A percentile compares a stretch with the other conserved stretches of the same genome.
These are phyloP conservation scores for Xenotilapia leptura DNA, from an alignment of 2,113 vertebrate genomes.

Conservation along the genomic window DNA sequence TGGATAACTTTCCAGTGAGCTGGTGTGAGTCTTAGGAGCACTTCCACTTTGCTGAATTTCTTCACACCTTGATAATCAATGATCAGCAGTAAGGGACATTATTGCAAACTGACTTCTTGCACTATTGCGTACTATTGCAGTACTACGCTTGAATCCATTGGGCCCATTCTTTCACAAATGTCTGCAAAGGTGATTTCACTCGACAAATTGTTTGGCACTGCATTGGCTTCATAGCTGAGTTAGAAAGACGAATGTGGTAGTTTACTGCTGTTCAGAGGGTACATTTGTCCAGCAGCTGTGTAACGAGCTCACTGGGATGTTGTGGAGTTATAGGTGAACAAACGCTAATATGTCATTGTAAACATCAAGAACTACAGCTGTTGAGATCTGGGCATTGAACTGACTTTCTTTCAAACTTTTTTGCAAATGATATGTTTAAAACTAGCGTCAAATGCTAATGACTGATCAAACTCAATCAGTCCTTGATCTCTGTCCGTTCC, in stretches of 20 bases:
- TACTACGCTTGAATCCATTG: not conserved
- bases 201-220: not conserved
- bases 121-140: not conserved
- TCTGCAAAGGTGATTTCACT: not conserved
- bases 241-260: not conserved
- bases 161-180: not conserved
- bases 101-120: not conserved
- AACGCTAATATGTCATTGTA: not conserved
- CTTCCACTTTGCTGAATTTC: not conserved
- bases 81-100: not conserved
- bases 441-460: not conserved
- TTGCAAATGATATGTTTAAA: not conserved
- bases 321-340: not conserved
- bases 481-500: not conserved
- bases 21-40: not conserved
- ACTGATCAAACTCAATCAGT: not conserved
- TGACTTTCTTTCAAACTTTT: not conserved
- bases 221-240: not conserved
- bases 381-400: not conserved
- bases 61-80: not conserved
- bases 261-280: not conserved
- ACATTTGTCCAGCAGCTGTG: not conserved
- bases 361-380: not conserved
- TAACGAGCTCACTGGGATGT: not conserved
- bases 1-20: not conserved